Conservation (phyloP, 2,888 invertebrate genomes). For the Andrena marginata region DNA sequence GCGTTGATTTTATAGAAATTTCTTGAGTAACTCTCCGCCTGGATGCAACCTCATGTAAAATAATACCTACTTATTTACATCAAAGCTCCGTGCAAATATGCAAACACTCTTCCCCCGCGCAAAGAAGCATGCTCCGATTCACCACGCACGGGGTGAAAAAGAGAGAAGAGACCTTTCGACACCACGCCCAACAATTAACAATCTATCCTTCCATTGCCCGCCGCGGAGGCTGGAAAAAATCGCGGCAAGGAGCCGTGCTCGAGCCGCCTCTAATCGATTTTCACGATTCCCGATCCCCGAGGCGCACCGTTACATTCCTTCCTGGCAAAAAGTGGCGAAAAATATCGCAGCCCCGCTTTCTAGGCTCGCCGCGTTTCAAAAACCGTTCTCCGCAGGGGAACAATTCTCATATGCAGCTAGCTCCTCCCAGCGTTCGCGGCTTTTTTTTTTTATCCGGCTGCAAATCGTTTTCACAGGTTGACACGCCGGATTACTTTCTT, state of each 20-base stretch:
- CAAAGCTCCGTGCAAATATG: too few relatives aligned
- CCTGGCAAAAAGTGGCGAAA: slow-evolving; percentile 28
- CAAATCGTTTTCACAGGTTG: slow-evolving; percentile 73
- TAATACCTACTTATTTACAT: too few relatives aligned
- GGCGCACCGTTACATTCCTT: slow-evolving; percentile 39
- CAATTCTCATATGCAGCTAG: slow-evolving; percentile 13
- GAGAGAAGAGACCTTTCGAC: neutral
- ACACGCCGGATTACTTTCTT: slow-evolving; percentile 72
- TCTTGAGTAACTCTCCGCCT: too few relatives aligned
- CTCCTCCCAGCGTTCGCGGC: slow-evolving; percentile 18
- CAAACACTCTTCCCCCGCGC: too few relatives aligned
- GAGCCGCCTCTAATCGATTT: slow-evolving; percentile 51
- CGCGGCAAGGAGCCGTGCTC: slow-evolving; percentile 4
- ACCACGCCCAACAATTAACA: slow-evolving; percentile 3
- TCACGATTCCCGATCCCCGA: slow-evolving; percentile 26
- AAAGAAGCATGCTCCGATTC: too few relatives aligned
- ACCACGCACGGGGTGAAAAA: too few relatives aligned
- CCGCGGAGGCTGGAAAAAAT: neutral
- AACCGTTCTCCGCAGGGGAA: slow-evolving; percentile 11
- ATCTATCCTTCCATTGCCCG: neutral
- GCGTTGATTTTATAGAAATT: too few relatives aligned
- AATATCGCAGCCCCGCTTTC: slow-evolving; percentile 47
- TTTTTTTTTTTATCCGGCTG: slow-evolving; percentile 44
- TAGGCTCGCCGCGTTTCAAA: slow-evolving; percentile 33
- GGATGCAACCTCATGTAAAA: too few relatives aligned